Percentiles rank a stretch among this genome's conserved stretches.
These are phyloP conservation scores for Cephus pygmeus DNA, from an alignment of 2,888 invertebrate genomes.

Conservation along the genomic window DNA sequence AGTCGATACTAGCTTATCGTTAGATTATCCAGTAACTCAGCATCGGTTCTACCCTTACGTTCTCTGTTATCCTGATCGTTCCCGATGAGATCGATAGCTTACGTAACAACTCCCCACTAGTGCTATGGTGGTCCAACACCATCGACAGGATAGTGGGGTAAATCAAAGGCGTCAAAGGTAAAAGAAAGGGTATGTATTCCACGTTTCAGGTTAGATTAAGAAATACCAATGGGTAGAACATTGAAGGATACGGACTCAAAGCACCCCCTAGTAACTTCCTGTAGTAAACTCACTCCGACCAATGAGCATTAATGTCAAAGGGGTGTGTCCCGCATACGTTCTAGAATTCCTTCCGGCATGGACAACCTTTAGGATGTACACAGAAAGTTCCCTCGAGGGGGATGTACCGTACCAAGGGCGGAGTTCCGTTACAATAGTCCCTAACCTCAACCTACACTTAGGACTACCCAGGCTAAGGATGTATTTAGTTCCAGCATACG, in stretches of 20 bases:
- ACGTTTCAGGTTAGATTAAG: neutral
- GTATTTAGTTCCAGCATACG: neutral
- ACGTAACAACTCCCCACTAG: slow-evolving; percentile 45
- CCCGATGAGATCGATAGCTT: slow-evolving; percentile 64
- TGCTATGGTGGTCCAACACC: neutral
- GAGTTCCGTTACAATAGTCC: neutral
- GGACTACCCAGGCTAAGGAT: neutral
- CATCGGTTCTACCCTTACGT: neutral
- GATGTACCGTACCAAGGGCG: neutral
- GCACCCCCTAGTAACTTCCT: too few species aligned
- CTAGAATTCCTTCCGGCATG: neutral
- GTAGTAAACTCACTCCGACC: neutral
- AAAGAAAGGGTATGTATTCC: neutral
- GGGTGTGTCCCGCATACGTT: neutral
- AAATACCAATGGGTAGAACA: too few species aligned
- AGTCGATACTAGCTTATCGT: neutral
- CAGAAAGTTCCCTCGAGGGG: neutral
- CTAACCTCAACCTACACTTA: neutral
- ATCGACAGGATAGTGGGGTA: neutral
- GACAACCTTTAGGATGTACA: neutral
- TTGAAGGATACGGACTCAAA: too few species aligned
- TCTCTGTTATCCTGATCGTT: slow-evolving; percentile 58
- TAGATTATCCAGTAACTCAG: neutral
- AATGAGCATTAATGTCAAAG: neutral
- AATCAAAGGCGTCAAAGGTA: neutral